Evolutionary conservation across 1,140 invertebrate species (phyloP), one percentile per base, ranked within the genome.

Genomic region (Pogonomyrmex barbatus): DNA sequence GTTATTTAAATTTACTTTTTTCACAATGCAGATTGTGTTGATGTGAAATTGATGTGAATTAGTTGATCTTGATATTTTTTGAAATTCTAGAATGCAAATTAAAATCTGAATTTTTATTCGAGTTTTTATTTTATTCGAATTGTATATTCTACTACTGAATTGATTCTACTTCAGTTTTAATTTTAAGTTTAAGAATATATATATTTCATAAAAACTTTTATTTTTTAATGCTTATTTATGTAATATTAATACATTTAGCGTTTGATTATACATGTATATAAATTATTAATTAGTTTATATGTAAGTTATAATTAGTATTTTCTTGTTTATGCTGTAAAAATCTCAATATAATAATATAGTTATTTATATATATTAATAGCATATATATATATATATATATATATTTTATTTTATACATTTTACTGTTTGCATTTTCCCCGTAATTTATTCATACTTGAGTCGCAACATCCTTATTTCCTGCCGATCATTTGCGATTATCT

Each of bases 401-500:
- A 58, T 24, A 8, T 58, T 5, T 2, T 24, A 58, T 56, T n/a
- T 58, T 24, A 2, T 24, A 24, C 6, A 58, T 30, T 58, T 58
- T 24, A 24, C 24, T 58, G n/a, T 54, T 24, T 12, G 6, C n/a
- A 6, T 30, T 50, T 52, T 24, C 3, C 14, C 52, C 54, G 33
- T 12, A 75, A n/a, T 68, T 52, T 79, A 30, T 52, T 39, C 6
- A 30, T 52, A 50, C 54, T 52, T 42, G 9, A 42, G 4, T n/a
- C 30, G 5, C 39, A 47, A 42, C 42, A 39, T 47, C 17, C 30
- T 24, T n/a, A 24, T 0, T 54, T 82, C 3, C n/a, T 24, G 52
- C 8, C 50, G 50, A 58, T 39, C 36, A 58, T 75, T 24, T 24
- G 56, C 58, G 56, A 84, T 78, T 68, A 82, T 68, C 45, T 60